A percentile compares a stretch with the other conserved stretches of the same genome.
phyloP scores from a whole-genome alignment of 2,888 invertebrate genomes.

The Malacosoma neustria region DNA sequence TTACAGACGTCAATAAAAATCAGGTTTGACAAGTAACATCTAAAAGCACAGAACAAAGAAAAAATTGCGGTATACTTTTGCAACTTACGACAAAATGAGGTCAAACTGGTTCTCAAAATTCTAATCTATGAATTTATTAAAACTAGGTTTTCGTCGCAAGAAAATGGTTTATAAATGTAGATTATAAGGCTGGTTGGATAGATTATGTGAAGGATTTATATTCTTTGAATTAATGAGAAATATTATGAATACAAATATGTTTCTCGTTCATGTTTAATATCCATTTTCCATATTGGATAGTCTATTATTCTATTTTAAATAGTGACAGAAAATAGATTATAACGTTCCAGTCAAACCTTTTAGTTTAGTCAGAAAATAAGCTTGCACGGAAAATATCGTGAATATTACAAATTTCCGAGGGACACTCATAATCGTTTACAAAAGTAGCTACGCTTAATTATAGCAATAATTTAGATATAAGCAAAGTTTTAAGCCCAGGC shows the following conservation, averaged over 20 bases:
- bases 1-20: background rate
- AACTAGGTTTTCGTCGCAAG: background rate
- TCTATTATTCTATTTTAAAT: too few species aligned
- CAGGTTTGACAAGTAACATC: background rate
- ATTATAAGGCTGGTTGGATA: background rate
- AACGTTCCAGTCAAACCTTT: too few species aligned
- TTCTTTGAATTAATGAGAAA: background rate
- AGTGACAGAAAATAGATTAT: too few species aligned
- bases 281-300: too few species aligned
- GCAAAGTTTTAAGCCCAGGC: background rate
- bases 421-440: background rate
- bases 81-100: background rate
- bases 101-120: background rate
- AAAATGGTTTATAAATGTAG: background rate
- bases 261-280: too few species aligned
- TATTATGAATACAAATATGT: background rate
- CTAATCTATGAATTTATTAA: background rate
- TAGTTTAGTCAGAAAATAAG: background rate
- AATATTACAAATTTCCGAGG: background rate
- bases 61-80: background rate
- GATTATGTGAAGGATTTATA: background rate
- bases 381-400: background rate
- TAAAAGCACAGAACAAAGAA: background rate
- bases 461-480: background rate
- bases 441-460: background rate